Percentiles rank a stretch among this genome's conserved stretches.
phyloP scores from a whole-genome alignment of 2,113 vertebrate genomes.

The Dendrocopos noguchii region DNA sequence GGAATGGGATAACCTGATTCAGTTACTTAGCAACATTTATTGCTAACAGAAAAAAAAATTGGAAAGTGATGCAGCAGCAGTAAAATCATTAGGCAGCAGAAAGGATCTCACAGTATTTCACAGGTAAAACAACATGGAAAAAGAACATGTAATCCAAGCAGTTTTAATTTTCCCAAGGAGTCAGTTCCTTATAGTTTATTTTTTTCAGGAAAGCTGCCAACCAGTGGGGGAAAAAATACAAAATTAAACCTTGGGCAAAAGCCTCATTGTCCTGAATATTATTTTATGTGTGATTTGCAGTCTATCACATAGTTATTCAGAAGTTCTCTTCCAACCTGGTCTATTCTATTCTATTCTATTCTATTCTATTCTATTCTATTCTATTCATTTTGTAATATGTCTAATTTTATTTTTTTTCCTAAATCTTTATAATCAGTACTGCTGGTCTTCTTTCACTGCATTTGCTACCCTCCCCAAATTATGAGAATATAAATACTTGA shows the following conservation, averaged over 20 bases:
- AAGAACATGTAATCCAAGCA: neutral
- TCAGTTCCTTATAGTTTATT: neutral
- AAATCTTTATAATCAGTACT: neutral
- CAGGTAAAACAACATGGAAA: neutral
- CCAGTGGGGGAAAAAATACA: neutral
- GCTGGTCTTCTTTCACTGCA: fast-evolving
- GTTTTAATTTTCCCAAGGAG: neutral
- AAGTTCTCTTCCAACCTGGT: neutral
- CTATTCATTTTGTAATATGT: neutral
- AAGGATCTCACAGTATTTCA: neutral
- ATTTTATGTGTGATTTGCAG: neutral
- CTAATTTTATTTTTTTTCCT: neutral
- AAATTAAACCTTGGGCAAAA: neutral
- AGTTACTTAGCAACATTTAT: conserved; percentile 42
- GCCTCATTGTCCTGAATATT: neutral
- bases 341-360: too few relatives aligned
- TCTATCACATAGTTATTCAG: neutral
- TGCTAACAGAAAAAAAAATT: neutral
- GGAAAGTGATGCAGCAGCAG: neutral
- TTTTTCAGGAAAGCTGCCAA: neutral
- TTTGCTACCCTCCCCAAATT: neutral
- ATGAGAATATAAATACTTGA: neutral
- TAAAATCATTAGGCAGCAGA: neutral
- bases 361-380: too few relatives aligned
- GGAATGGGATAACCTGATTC: neutral